Evolutionary conservation across 2,888 invertebrate genomes (phyloP).

Genomic region (Bombyx huttoni): DNA sequence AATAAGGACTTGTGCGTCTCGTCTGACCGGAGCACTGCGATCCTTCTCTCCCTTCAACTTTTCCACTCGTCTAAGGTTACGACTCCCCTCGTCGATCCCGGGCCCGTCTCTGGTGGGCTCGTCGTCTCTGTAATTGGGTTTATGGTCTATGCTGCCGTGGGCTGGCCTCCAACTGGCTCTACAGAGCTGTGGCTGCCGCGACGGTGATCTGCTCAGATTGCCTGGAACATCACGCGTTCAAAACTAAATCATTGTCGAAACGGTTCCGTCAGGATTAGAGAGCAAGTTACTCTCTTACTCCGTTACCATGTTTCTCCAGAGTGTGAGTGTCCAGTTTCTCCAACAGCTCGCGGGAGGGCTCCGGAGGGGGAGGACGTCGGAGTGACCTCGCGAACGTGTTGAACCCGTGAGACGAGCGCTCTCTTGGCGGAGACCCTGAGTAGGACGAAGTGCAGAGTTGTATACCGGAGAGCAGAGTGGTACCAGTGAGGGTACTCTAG

Average conservation of each 20-base stretch:
- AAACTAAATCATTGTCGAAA: neutral
- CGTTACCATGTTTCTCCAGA: conserved; percentile 28
- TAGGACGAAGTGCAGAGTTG: neutral
- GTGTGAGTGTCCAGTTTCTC: conserved; percentile 39
- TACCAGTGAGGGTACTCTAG: no score
- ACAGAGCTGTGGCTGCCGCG: neutral
- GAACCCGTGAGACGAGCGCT: conserved; percentile 15
- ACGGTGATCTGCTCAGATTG: neutral
- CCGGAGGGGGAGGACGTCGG: conserved; percentile 28
- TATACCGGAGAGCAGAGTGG: no score
- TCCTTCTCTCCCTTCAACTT: neutral
- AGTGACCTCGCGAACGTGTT: conserved; percentile 46
- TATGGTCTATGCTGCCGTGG: neutral
- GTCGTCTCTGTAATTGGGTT: neutral
- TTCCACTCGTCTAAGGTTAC: neutral
- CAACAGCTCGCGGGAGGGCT: conserved; percentile 38
- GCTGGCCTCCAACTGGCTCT: neutral
- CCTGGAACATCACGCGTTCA: neutral
- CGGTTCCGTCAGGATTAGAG: no score
- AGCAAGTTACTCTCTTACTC: no score
- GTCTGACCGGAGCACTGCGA: no score
- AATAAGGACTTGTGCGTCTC: no score
- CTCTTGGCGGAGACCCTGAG: conserved; percentile 25
- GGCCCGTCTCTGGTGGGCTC: neutral
- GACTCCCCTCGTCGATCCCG: neutral